These are phyloP conservation scores for Sycobia sp. DNA, from an alignment of 1,140 invertebrate species.

Conservation along the genomic window DNA sequence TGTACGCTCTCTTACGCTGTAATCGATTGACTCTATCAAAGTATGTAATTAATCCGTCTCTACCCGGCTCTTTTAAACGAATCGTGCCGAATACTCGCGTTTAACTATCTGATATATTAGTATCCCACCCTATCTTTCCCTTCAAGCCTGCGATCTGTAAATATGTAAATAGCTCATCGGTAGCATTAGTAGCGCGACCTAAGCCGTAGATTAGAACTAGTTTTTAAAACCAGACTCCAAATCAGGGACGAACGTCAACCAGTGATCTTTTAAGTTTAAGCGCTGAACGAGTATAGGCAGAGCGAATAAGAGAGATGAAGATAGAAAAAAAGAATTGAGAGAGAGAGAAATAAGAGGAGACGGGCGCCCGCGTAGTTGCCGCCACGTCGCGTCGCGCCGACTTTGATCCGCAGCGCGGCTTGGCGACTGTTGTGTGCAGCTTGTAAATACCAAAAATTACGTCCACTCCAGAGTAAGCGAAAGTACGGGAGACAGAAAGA, in stretches of 20 bases:
- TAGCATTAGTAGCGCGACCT: not conserved
- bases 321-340: too few species aligned
- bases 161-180: slow-evolving; percentile 35
- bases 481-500: not conserved
- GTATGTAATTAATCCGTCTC: too few species aligned
- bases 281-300: not conserved
- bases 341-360: not conserved
- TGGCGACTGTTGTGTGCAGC: slow-evolving; percentile 9
- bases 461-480: not conserved
- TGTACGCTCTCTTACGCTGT: too few species aligned
- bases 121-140: too few species aligned
- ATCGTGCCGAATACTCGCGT: too few species aligned
- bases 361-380: too few species aligned
- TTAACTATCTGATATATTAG: too few species aligned
- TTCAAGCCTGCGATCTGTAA: too few species aligned
- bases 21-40: too few species aligned
- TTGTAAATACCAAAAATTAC: slow-evolving; percentile 34
- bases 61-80: too few species aligned
- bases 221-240: slow-evolving; percentile 31
- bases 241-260: slow-evolving; percentile 39
- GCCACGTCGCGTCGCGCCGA: not conserved
- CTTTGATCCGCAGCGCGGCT: slow-evolving; percentile 17
- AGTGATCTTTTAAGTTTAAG: slow-evolving; percentile 38
- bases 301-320: not conserved
- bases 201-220: slow-evolving; percentile 24